Evolutionary conservation across 92 coral and sea anemone species (phyloP).

Genomic region (Zoanthus sansibaricus): DNA sequence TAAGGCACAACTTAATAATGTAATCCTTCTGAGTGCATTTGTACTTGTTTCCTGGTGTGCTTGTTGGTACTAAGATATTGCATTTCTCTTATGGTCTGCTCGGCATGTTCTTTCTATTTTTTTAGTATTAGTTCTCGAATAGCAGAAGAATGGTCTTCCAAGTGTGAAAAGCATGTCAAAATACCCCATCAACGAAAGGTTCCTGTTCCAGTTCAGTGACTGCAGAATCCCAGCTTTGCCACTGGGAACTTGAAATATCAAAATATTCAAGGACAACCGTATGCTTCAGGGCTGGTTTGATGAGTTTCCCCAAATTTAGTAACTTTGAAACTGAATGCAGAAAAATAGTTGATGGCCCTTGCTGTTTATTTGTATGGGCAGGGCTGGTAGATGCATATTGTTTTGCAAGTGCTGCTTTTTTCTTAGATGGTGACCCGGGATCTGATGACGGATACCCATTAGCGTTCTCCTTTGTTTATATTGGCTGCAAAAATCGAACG

Average conservation of each 20-base stretch:
- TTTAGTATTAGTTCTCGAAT: constrained; percentile 21
- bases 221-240: constrained; percentile 22
- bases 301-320: constrained; percentile 65
- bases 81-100: background rate
- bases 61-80: constrained; percentile 18
- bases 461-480: background rate
- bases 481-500: constrained; percentile 43
- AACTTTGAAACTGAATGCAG: constrained; percentile 68
- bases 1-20: too few relatives aligned
- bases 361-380: constrained; percentile 1
- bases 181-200: constrained; percentile 44
- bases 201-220: constrained; percentile 28
- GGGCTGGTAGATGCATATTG: background rate
- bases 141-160: constrained; percentile 24
- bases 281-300: constrained; percentile 43
- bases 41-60: constrained; percentile 49
- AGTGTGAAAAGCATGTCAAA: constrained; percentile 42
- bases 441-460: background rate
- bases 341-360: constrained; percentile 35
- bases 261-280: too few relatives aligned
- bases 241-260: constrained; percentile 25
- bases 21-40: constrained; percentile 23
- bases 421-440: constrained; percentile 9
- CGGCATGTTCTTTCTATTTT: too few relatives aligned
- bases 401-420: background rate